A percentile compares a stretch with the other conserved stretches of the same genome.
Evolutionary conservation across 2,113 vertebrate genomes (phyloP).

Genomic region (Calidris pygmaea): DNA sequence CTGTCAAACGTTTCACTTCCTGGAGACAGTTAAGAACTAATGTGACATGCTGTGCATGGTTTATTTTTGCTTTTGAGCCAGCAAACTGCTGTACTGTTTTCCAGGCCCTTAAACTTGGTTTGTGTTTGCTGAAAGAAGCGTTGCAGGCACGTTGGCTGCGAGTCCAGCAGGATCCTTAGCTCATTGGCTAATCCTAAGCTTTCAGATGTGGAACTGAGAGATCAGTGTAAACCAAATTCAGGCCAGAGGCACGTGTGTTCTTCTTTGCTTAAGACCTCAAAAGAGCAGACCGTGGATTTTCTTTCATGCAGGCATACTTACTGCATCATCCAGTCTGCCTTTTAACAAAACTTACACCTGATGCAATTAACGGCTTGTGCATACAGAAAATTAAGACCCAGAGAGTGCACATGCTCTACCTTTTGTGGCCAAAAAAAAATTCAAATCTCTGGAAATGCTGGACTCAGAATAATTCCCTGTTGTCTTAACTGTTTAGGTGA

Average conservation of each 20-base stretch:
- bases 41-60: neutral
- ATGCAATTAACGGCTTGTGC: neutral
- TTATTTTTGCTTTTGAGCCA: slow-evolving; percentile 38
- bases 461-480: neutral
- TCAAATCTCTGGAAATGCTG: neutral
- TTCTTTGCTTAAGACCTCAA: neutral
- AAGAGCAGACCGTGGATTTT: neutral
- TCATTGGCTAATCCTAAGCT: neutral
- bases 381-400: neutral
- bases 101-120: slow-evolving; percentile 11
- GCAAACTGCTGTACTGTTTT: neutral
- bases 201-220: neutral
- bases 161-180: neutral
- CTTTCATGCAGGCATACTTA: neutral
- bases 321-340: neutral
- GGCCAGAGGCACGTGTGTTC: neutral
- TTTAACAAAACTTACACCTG: neutral
- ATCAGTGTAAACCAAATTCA: neutral
- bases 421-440: neutral
- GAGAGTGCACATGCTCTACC: neutral
- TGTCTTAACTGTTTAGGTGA: neutral
- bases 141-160: neutral
- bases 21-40: slow-evolving; percentile 44
- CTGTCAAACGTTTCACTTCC: slow-evolving; percentile 60
- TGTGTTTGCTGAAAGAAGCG: slow-evolving; percentile 34